These are phyloP conservation scores for Xestia rhomboidea DNA, from an alignment of 2,888 invertebrate species.

Conservation along the genomic window DNA sequence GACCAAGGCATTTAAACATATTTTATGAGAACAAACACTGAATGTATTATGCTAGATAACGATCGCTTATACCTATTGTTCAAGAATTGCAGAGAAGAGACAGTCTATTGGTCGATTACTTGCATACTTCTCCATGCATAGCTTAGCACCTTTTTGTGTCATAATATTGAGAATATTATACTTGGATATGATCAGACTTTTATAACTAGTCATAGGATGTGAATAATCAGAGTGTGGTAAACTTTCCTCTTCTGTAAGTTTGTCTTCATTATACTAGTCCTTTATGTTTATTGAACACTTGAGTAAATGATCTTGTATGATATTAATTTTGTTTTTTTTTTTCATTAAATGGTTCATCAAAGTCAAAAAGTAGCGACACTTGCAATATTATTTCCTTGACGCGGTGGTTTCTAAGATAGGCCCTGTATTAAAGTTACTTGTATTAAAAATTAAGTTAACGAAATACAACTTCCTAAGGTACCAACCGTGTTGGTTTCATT, in stretches of 20 bases:
- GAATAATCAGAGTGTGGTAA: slow-evolving; percentile 3
- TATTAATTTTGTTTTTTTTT: slow-evolving; percentile 3
- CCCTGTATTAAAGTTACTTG: too few species aligned
- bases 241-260: slow-evolving; percentile 11
- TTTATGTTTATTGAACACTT: slow-evolving; percentile 23
- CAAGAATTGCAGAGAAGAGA: neutral
- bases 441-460: neutral
- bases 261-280: slow-evolving; percentile 43
- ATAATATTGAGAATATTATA: slow-evolving; percentile 2
- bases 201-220: slow-evolving; percentile 18
- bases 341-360: neutral
- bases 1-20: neutral
- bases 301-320: slow-evolving; percentile 30
- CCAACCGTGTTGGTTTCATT: neutral
- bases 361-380: neutral
- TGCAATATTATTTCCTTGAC: too few species aligned
- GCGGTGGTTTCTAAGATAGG: too few species aligned
- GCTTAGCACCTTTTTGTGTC: neutral
- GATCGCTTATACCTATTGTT: neutral
- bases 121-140: neutral
- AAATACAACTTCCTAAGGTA: neutral
- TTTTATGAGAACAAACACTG: slow-evolving; percentile 2
- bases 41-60: slow-evolving; percentile 1
- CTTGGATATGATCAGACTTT: neutral
- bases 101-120: neutral